These are phyloP conservation scores for Apoderus coryli DNA, from an alignment of 2,888 invertebrate genomes.

Conservation along the genomic window DNA sequence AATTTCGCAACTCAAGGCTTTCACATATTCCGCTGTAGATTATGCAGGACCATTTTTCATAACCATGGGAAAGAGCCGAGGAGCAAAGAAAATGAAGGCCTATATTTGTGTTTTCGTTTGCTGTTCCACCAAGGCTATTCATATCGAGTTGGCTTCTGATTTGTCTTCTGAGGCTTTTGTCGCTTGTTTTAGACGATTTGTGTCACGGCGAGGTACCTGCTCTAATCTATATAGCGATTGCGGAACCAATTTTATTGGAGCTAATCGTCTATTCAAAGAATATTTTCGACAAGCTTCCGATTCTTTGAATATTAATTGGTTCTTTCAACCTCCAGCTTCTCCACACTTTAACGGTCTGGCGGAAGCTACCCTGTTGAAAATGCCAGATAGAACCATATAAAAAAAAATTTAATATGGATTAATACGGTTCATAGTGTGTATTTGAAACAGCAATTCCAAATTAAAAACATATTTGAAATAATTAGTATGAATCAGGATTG, in stretches of 20 bases:
- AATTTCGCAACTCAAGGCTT: slow-evolving; percentile 9
- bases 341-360: slow-evolving; percentile 13
- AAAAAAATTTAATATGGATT: too few species aligned
- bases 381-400: too few species aligned
- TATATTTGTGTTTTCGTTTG: slow-evolving; percentile 12
- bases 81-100: slow-evolving; percentile 7
- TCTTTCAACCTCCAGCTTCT: slow-evolving; percentile 12
- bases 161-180: slow-evolving; percentile 11
- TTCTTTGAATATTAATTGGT: slow-evolving; percentile 8
- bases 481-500: too few species aligned
- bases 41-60: slow-evolving; percentile 11
- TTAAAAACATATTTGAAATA: too few species aligned
- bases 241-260: slow-evolving; percentile 14
- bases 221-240: slow-evolving; percentile 10
- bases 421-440: too few species aligned
- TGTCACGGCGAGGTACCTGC: slow-evolving; percentile 10
- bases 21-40: slow-evolving; percentile 8
- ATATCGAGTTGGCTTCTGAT: slow-evolving; percentile 11
- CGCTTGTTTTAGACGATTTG: slow-evolving; percentile 11
- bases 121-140: slow-evolving; percentile 11
- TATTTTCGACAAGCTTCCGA: slow-evolving; percentile 7
- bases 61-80: slow-evolving; percentile 7
- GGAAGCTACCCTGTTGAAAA: too few species aligned
- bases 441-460: too few species aligned
- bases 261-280: slow-evolving; percentile 9